These are phyloP conservation scores for Drosophila mojavensis DNA, from an alignment of 1,140 invertebrate genomes.

Conservation along the genomic window DNA sequence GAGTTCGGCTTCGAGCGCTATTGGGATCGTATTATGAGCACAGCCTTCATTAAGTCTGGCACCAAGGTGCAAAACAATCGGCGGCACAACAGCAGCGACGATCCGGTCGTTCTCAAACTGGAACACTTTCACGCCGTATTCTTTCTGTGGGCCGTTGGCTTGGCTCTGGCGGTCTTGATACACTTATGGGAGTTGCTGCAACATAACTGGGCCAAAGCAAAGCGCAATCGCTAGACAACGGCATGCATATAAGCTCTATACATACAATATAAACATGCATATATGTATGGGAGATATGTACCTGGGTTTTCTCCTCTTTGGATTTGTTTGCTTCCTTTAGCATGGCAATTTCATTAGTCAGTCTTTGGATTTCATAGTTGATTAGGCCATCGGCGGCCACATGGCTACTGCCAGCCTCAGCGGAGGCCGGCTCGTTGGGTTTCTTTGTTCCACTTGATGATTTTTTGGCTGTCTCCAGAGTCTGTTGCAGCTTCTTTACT, in stretches of 20 bases:
- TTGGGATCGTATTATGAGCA: conserved; percentile 77
- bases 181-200: conserved; percentile 60
- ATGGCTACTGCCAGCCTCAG: conserved; percentile 38
- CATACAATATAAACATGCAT: neutral
- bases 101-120: conserved; percentile 69
- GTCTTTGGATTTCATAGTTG: conserved; percentile 83
- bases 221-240: conserved; percentile 42
- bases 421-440: conserved; percentile 47
- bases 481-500: conserved; percentile 77
- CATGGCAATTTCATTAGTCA: conserved; percentile 80
- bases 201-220: conserved; percentile 51
- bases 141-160: conserved; percentile 62
- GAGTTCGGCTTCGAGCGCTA: conserved; percentile 70
- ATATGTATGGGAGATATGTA: conserved; percentile 22
- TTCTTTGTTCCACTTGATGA: conserved; percentile 54
- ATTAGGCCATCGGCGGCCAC: conserved; percentile 68
- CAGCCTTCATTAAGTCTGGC: conserved; percentile 65
- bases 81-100: conserved; percentile 43
- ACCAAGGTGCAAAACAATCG: conserved; percentile 46
- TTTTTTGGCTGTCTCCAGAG: conserved; percentile 71
- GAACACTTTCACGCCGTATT: conserved; percentile 75
- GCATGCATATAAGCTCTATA: conserved; percentile 38
- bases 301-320: conserved; percentile 80
- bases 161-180: conserved; percentile 44
- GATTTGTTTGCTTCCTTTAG: conserved; percentile 79